Conservation (phyloP, 2,113 vertebrate species). For the Pogona vitticeps region DNA sequence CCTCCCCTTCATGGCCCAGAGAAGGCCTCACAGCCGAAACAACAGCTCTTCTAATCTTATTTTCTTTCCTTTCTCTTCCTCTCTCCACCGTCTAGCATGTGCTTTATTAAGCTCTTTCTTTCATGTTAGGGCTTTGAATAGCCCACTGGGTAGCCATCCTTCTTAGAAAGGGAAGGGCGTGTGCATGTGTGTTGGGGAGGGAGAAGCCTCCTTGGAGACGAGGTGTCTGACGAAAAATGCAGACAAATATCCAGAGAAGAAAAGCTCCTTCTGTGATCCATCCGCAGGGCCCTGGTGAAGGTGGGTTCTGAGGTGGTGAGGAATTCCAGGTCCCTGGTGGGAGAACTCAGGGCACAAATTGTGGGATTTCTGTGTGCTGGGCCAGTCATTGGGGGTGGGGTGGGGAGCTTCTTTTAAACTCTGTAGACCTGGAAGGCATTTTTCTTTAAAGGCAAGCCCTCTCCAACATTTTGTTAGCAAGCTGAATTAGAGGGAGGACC, state of each 20-base stretch:
- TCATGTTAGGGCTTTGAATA: slow-evolving; percentile 78
- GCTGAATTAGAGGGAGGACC: background rate
- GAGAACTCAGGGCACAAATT: slow-evolving; percentile 27
- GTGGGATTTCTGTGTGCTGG: slow-evolving; percentile 43
- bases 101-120: slow-evolving; percentile 80
- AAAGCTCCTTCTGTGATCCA: slow-evolving; percentile 73
- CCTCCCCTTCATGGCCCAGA: slow-evolving; percentile 43
- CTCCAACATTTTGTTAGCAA: background rate
- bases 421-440: accelerated
- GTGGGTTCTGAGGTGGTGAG: slow-evolving; percentile 46
- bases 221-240: slow-evolving; percentile 65
- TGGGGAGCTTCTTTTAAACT: background rate
- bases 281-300: slow-evolving; percentile 61
- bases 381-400: too few relatives aligned
- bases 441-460: background rate
- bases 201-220: slow-evolving; percentile 76
- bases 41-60: slow-evolving; percentile 73
- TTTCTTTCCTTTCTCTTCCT: slow-evolving; percentile 64
- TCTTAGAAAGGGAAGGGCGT: slow-evolving; percentile 66
- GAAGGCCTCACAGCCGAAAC: slow-evolving; percentile 72
- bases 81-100: slow-evolving; percentile 62
- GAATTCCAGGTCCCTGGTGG: slow-evolving; percentile 50
- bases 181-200: slow-evolving; percentile 24
- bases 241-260: slow-evolving; percentile 68
- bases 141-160: slow-evolving; percentile 79